Base-by-base conservation (phyloP, 2,888 invertebrate genomes). In the Platypus cylindrus region DNA sequence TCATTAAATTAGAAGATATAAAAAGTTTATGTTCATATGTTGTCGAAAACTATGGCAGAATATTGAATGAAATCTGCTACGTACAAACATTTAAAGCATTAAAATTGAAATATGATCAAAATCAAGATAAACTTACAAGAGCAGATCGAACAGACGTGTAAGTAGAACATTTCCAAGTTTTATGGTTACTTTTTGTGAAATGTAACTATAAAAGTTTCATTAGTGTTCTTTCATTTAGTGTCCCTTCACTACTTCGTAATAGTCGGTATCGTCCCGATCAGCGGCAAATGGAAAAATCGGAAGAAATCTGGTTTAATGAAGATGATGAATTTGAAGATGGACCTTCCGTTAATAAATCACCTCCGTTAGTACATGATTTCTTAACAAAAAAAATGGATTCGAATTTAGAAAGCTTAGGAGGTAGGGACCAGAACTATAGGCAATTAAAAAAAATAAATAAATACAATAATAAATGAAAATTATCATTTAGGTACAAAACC, bases 281-380 rank as follows among this genome's bases (percentile, higher is more conserved):
- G 49, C 73, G 94, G 36, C 84, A 90, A 59, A 73, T 93, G 53
- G 95, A 97, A 46, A 94, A 95, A 56, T 95, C 95, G 51, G 95
- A 97, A 57, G 95, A 95, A 65, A 87, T 93, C 78, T 97, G 94
- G 94, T 95, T 95, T 64, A 91, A 93, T 58, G 91, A 93, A 52
- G 95, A 95, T 46, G 94, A 94, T 58, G 91, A 90, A 58, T 78
- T 84, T 45, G 81, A 86, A 41, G 89, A 90, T 54, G 39, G 83
- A 78, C 68, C 39, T 9, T 39, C 43, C 8, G 34, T 43, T 12
- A 36, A 38, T 20, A 43, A 37, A n/a, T 37, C 37, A 4, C 30
- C 33, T 8, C 34, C 42, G 11, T 14, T 28, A 2, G 36, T 29
- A 5, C 34, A 39, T 38, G 72, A 72, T 49, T 60, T 69, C 40